A percentile compares a stretch with the other conserved stretches of the same genome.
Evolutionary conservation across 2,797 vertebrate genomes (phyloP).

Genomic region (Poecilia wingei): DNA sequence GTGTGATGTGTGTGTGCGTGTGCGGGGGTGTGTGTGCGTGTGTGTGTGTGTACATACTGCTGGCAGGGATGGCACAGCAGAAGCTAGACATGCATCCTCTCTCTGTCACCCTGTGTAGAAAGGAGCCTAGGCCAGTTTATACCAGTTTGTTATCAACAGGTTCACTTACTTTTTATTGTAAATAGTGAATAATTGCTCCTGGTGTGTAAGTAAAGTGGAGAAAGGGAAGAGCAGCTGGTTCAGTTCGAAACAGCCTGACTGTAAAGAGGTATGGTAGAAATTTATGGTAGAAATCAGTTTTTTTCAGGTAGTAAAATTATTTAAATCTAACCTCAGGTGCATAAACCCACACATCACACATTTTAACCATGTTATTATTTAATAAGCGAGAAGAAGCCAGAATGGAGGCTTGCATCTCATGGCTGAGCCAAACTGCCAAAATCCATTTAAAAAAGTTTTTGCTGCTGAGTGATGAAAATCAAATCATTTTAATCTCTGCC

Average conservation of each 20-base stretch:
- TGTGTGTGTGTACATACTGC: background rate
- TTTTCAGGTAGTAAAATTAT: background rate
- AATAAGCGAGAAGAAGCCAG: background rate
- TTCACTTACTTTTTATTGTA: conserved; percentile 50
- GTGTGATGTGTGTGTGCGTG: conserved; percentile 30
- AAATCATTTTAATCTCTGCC: no score
- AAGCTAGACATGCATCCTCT: conserved; percentile 29
- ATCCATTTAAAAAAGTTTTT: no score
- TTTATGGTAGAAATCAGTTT: background rate
- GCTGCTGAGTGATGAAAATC: no score
- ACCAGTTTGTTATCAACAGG: conserved; percentile 53
- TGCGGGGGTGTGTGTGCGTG: background rate
- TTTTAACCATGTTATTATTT: background rate
- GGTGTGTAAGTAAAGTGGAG: conserved; percentile 27
- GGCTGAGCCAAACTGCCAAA: no score
- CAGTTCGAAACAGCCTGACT: background rate
- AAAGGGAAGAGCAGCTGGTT: conserved; percentile 21
- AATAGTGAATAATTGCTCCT: conserved; percentile 56
- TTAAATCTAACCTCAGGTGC: background rate
- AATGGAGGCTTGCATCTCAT: background rate
- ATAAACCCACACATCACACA: background rate
- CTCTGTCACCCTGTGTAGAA: conserved; percentile 49
- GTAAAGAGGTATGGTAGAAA: conserved; percentile 19
- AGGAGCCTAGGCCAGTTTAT: conserved; percentile 42
- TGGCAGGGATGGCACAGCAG: conserved; percentile 24